Percentiles rank a stretch among this genome's conserved stretches.
Evolutionary conservation across 2,113 vertebrate species (phyloP).

Genomic region (Micronycteris hirsuta): DNA sequence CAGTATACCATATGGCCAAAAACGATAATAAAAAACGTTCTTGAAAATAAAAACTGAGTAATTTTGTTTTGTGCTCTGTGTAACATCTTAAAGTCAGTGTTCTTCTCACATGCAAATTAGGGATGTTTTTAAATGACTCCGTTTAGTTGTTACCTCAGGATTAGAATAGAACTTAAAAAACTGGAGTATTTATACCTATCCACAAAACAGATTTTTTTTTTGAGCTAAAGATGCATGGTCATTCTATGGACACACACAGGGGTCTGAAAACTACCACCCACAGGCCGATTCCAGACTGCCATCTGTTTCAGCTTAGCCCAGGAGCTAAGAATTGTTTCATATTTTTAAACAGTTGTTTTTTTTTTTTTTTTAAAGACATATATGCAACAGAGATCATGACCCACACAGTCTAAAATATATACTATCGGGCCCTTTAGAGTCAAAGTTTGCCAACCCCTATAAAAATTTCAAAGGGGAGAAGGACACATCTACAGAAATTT

Average conservation of each 20-base stretch:
- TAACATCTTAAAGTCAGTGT: slow-evolving; percentile 6
- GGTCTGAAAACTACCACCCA: background rate
- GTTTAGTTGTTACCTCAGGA: background rate
- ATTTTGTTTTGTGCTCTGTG: background rate
- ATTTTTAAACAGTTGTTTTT: background rate
- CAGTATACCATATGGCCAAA: background rate
- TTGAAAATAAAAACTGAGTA: slow-evolving; percentile 11
- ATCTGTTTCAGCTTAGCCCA: background rate
- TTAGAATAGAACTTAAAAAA: slow-evolving; percentile 16
- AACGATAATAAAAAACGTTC: background rate
- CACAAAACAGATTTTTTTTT: background rate
- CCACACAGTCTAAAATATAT: slow-evolving; percentile 17
- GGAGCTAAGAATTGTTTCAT: background rate
- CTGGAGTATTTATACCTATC: background rate
- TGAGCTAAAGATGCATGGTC: background rate
- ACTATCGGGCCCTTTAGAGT: background rate
- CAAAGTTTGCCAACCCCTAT: background rate
- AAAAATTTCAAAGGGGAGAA: background rate
- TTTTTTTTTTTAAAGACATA: background rate
- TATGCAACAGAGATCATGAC: background rate
- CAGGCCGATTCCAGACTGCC: background rate
- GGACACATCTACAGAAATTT: background rate
- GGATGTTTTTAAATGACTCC: background rate
- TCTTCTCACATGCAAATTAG: background rate
- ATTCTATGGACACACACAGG: background rate